Evolutionary conservation across 2,888 invertebrate species (phyloP).

Genomic region (Callosobruchus maculatus): DNA sequence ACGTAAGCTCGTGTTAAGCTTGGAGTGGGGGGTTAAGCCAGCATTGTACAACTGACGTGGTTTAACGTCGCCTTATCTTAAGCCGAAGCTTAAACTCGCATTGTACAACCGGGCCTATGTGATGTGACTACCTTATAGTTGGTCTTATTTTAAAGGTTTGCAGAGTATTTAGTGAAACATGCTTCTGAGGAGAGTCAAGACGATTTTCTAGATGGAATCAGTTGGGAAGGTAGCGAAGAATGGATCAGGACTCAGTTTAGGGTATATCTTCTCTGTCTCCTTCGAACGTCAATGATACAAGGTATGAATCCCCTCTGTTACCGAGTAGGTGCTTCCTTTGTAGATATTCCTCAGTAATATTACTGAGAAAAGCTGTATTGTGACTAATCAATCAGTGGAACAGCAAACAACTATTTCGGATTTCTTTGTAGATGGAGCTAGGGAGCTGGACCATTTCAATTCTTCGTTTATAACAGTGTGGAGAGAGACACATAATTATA

Average conservation of each 20-base stretch:
- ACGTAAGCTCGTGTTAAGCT: too few relatives aligned
- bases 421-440: conserved; percentile 66
- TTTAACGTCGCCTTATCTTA: too few relatives aligned
- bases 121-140: too few relatives aligned
- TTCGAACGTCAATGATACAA: conserved; percentile 73
- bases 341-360: too few relatives aligned
- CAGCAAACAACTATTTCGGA: too few relatives aligned
- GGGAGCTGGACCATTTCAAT: conserved; percentile 87
- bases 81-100: too few relatives aligned
- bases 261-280: conserved; percentile 75
- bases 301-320: conserved; percentile 53
- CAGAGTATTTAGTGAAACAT: conserved; percentile 84
- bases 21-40: too few relatives aligned
- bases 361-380: too few relatives aligned
- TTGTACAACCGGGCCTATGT: too few relatives aligned
- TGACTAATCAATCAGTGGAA: too few relatives aligned
- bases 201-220: conserved; percentile 68
- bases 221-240: conserved; percentile 91
- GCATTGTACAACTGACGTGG: too few relatives aligned
- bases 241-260: conserved; percentile 96
- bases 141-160: conserved; percentile 60
- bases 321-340: too few relatives aligned
- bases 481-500: conserved; percentile 85
- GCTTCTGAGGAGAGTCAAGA: conserved; percentile 64
- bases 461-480: conserved; percentile 78